Base-by-base conservation (phyloP, 2,113 vertebrate genomes). In the Numenius arquata region DNA sequence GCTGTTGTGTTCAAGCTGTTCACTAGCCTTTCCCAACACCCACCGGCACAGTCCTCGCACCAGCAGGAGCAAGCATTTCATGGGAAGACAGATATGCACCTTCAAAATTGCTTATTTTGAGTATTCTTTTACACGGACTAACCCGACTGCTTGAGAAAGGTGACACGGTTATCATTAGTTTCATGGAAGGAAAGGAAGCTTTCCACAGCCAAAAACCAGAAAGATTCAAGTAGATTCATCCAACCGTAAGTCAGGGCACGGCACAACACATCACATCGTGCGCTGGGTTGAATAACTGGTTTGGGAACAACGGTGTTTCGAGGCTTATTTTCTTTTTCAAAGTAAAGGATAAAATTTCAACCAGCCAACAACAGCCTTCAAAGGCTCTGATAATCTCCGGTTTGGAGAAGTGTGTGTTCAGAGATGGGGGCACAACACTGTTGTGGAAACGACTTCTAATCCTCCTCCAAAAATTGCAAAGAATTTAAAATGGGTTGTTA, bases 41-140 rank as follows among this genome's bases (percentile, higher is more conserved):
- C 61, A 47, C 56, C 2, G 8, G 52, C 36, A 43, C 27, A 34
- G 26, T 23, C 50, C 27, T 70, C 1, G 0, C 30, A 53, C 18
- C 47, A 67, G 19, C 19, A 6, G 2, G 8, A 84, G 55, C 45
- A 78, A 71, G 11, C 38, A 50, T 22, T 62, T 73, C 48, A n/a
- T 2, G 0, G 21, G n/a, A n/a, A 75, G 30, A 55, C 30, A 58
- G 34, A 53, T 15, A 16, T 0, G 7, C 5, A 52, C 36, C 47
- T 58, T 41, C 11, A 50, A 77, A 89, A 77, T 14, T 7, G 21
- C 34, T 65, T 10, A 9, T 23, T 73, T 70, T 43, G 30, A 59
- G n/a, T n/a, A n/a, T 71, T 92, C 71, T 74, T n/a, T 71, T 0
- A 47, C 25, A 55, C 21, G 23, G 56, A n/a, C 27, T 38, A 26